Conservation (phyloP, 2,113 vertebrate species). For the Scophthalmus maximus region DNA sequence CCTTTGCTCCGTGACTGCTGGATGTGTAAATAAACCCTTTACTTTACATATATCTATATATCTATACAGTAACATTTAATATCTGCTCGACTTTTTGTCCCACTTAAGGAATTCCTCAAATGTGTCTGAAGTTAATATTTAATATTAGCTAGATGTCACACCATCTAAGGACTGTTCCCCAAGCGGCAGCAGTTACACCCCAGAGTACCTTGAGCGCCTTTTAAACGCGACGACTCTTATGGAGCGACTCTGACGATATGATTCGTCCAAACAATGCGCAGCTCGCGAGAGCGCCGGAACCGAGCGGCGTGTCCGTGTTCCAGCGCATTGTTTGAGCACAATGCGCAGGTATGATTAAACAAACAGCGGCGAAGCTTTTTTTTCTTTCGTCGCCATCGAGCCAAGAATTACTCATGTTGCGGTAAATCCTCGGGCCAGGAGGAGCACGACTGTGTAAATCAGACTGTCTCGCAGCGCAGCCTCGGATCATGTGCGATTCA, state of each 20-base stretch:
- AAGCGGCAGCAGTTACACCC: too few relatives aligned
- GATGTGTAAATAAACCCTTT: too few relatives aligned
- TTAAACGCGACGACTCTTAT: too few relatives aligned
- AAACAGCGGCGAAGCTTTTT: neutral
- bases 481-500: neutral
- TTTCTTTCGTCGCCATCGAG: conserved; percentile 18
- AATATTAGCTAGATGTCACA: too few relatives aligned
- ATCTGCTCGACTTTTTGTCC: too few relatives aligned
- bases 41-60: too few relatives aligned
- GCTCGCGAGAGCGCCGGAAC: neutral
- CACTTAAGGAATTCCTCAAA: too few relatives aligned
- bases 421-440: conserved; percentile 28
- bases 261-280: neutral
- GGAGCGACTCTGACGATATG: neutral
- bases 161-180: too few relatives aligned
- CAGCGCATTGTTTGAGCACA: conserved; percentile 15
- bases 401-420: conserved; percentile 21
- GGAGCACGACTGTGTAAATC: neutral
- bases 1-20: too few relatives aligned
- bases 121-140: too few relatives aligned
- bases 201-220: too few relatives aligned
- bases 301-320: neutral
- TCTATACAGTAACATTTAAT: too few relatives aligned
- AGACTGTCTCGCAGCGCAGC: neutral
- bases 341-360: conserved; percentile 40